Base-by-base conservation (phyloP, 2,888 invertebrate species). In the Mythimna albipuncta region DNA sequence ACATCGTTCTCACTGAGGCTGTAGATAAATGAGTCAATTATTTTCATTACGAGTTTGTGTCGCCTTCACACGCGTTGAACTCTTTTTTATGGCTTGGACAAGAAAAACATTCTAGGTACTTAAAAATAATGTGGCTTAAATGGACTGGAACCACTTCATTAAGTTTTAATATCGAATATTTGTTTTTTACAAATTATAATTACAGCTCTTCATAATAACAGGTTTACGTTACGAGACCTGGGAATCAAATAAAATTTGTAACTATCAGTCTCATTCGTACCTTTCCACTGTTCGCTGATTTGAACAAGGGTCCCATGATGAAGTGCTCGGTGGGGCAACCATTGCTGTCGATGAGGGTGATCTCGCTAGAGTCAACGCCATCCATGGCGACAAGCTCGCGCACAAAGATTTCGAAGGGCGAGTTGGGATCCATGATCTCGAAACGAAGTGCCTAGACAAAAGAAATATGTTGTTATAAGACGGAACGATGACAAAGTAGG, bases 341-440 rank as follows among this genome's bases (percentile, higher is more conserved):
- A 88, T 98, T 97, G 79, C 98, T 98, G 93, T 99, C 99, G 92
- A 99, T 98, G 74, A 99, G 97, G 72, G 98, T 98, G 88, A 99
- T 99, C 96, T 99, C 99, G 91, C 98, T 98, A 85, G 98, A 98
- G 93, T 99, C 99, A 65, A 98, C 98, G 67, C 99, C 99, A 92
- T 99, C 99, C 98, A 99, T 98, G 69, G 99, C 99, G 73, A 99
- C 98, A 89, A 99, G 97, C 95, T 99, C 99, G 79, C 99, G 97
- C 50, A 99, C 99, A 92, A 99, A 99, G 90, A 99, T 99, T 96
- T 99, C 99, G 96, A 98, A 99, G 47, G 99, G 99, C 89, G 98
- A 99, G 96, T 98, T 98, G 90, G 97, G 98, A 93, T 99, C 99
- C 93, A 99, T 97, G 89, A 99, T 99, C 95, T 99, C 99, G 96